phyloP scores from a whole-genome alignment of 2,113 vertebrate species.

The Odocoileus virginianus region DNA sequence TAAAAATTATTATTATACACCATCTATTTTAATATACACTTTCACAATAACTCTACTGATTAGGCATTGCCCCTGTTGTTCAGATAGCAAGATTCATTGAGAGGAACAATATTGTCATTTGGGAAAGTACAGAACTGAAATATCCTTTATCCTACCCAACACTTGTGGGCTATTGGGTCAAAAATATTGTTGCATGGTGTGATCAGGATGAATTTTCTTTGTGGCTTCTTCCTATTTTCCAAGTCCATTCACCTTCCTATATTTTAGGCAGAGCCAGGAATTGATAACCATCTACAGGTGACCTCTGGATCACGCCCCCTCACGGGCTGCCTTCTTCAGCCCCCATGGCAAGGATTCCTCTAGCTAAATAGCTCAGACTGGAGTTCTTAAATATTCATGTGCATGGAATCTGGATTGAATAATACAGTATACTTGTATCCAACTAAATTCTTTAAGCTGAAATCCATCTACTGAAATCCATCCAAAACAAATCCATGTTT shows the following conservation, averaged over 20 bases:
- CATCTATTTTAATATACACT: slow-evolving; percentile 7
- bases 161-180: background rate
- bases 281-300: background rate
- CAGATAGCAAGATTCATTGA: background rate
- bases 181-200: background rate
- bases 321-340: background rate
- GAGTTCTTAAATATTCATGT: background rate
- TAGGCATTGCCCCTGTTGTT: background rate
- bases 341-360: background rate
- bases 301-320: background rate
- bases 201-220: background rate
- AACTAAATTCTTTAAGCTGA: background rate
- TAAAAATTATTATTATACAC: background rate
- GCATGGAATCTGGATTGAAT: background rate
- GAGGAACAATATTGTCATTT: background rate
- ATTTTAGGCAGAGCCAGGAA: background rate
- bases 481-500: background rate
- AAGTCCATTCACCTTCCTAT: background rate
- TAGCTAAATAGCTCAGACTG: background rate
- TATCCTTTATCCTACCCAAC: background rate
- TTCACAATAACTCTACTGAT: background rate
- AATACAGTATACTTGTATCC: background rate
- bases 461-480: background rate
- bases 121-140: background rate
- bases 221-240: background rate